Conservation (phyloP, 2,113 vertebrate genomes). For the Plecturocebus donacophilus region DNA sequence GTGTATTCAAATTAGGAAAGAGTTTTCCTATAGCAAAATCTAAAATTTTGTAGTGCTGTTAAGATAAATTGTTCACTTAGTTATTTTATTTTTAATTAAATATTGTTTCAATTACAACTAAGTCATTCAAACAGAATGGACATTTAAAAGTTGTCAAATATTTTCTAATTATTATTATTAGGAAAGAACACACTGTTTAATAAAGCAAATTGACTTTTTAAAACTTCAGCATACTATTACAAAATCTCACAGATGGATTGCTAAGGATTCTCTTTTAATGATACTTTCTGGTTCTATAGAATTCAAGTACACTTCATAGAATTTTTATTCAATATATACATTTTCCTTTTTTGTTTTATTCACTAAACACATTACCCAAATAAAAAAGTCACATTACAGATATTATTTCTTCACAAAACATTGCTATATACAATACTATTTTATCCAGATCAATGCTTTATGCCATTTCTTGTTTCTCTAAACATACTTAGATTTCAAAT, state of each 20-base stretch:
- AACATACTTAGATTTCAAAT: not conserved
- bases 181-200: not conserved
- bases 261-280: not conserved
- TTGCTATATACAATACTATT: not conserved
- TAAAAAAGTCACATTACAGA: not conserved
- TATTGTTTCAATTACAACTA: not conserved
- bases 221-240: not conserved
- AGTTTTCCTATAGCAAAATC: not conserved
- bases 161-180: not conserved
- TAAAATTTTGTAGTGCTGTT: not conserved
- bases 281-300: not conserved
- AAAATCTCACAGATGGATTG: not conserved
- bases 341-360: not conserved
- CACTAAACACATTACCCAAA: not conserved
- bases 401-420: not conserved
- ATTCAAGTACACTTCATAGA: not conserved
- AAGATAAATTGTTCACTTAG: not conserved
- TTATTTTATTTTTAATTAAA: slow-evolving; percentile 1
- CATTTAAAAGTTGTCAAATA: not conserved
- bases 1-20: not conserved
- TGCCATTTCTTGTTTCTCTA: not conserved
- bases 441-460: not conserved
- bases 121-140: not conserved
- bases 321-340: not conserved
- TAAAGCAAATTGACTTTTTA: not conserved